Evolutionary conservation across 30 jellyfish, hydroid and myxozoan genomes (phyloP).

Genomic region (Aurelia coerulea): DNA sequence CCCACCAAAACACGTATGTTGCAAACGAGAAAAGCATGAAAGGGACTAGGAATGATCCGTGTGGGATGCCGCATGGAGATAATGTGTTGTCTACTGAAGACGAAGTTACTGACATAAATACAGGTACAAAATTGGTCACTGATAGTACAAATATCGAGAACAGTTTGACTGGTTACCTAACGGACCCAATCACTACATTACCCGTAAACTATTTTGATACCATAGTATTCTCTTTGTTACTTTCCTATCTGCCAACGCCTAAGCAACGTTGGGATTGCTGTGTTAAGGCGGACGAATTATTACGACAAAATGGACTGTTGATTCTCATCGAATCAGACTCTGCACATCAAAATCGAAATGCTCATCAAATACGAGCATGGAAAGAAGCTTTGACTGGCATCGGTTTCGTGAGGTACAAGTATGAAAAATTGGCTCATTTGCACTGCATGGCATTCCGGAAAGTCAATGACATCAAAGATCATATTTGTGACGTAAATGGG

Average conservation of each 20-base stretch:
- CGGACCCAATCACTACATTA: not conserved
- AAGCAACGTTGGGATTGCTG: constrained; percentile 82
- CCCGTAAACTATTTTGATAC: constrained; percentile 60
- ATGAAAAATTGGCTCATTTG: constrained; percentile 81
- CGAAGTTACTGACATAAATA: too few species aligned
- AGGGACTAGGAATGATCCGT: too few species aligned
- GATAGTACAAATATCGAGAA: too few species aligned
- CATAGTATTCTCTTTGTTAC: constrained; percentile 73
- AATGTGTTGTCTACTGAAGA: too few species aligned
- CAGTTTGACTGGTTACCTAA: too few species aligned
- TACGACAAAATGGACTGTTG: constrained; percentile 65
- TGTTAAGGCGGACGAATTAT: constrained; percentile 65
- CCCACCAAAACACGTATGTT: too few species aligned
- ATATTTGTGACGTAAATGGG: not conserved
- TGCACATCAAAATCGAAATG: constrained; percentile 79
- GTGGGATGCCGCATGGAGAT: too few species aligned
- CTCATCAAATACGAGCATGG: constrained; percentile 83
- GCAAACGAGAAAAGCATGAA: too few species aligned
- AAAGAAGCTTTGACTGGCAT: constrained; percentile 62
- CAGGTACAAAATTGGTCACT: too few species aligned
- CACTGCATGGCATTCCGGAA: constrained; percentile 94
- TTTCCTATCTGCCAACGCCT: constrained; percentile 86
- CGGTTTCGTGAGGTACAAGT: constrained; percentile 76
- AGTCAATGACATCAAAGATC: not conserved
- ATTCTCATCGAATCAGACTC: constrained; percentile 85